These are phyloP conservation scores for Spea hammondii DNA, from an alignment of 2,797 vertebrate species.

Conservation along the genomic window DNA sequence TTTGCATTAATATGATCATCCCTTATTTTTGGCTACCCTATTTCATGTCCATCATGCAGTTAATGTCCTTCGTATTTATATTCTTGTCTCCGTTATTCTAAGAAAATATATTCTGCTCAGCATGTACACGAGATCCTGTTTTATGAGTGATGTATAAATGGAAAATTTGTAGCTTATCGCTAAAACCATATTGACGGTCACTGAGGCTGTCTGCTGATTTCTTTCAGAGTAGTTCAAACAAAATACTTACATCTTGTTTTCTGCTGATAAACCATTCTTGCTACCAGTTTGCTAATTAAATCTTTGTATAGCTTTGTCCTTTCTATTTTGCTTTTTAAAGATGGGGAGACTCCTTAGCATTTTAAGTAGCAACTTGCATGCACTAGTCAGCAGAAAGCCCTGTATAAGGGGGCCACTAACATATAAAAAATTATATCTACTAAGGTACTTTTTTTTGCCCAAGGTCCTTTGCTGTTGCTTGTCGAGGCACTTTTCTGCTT, in stretches of 20 bases:
- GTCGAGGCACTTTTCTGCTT: slow-evolving; percentile 67
- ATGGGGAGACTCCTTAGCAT: slow-evolving; percentile 60
- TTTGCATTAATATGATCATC: slow-evolving; percentile 32
- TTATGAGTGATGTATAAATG: slow-evolving; percentile 61
- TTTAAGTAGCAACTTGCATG: slow-evolving; percentile 60
- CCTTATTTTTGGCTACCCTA: slow-evolving; percentile 27
- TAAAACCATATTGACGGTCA: slow-evolving; percentile 66
- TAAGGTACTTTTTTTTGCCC: slow-evolving; percentile 58
- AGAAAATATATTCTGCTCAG: slow-evolving; percentile 31
- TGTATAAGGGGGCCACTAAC: slow-evolving; percentile 62
- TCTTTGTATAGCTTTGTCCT: slow-evolving; percentile 69
- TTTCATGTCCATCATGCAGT: slow-evolving; percentile 36
- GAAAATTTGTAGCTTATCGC: slow-evolving; percentile 64
- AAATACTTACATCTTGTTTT: slow-evolving; percentile 62
- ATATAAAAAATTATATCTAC: slow-evolving; percentile 59
- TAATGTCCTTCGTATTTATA: slow-evolving; percentile 38
- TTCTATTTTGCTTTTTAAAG: slow-evolving; percentile 53
- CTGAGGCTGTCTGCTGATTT: slow-evolving; percentile 56
- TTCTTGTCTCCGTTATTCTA: slow-evolving; percentile 37
- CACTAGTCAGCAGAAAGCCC: slow-evolving; percentile 60
- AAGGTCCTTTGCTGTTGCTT: slow-evolving; percentile 64
- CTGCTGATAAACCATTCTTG: slow-evolving; percentile 64
- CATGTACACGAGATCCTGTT: slow-evolving; percentile 21
- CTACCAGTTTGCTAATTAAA: slow-evolving; percentile 69
- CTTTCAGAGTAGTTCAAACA: slow-evolving; percentile 59